Evolutionary conservation across 2,797 vertebrate species (phyloP).

Genomic region (Pipistrellus kuhlii): DNA sequence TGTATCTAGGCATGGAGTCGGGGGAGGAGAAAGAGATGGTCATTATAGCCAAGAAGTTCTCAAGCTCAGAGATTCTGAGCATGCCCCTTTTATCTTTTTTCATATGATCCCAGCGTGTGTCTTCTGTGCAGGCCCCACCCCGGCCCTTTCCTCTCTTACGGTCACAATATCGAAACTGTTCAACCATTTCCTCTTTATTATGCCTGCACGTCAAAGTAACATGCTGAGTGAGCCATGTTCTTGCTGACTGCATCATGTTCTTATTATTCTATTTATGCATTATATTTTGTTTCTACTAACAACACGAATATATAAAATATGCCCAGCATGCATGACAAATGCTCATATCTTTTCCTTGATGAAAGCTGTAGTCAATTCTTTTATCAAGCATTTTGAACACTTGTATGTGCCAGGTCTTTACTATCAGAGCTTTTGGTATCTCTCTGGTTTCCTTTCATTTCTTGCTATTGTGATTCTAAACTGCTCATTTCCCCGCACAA

Average conservation of each 20-base stretch:
- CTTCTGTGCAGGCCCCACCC: conserved; percentile 3
- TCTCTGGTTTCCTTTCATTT: conserved; percentile 3
- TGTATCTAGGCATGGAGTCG: background rate
- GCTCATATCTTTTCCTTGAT: background rate
- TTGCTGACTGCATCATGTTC: conserved; percentile 60
- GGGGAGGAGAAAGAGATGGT: background rate
- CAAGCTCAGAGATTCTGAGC: background rate
- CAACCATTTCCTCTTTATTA: conserved; percentile 55
- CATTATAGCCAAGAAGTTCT: conserved; percentile 2
- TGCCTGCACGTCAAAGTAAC: background rate
- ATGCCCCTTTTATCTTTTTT: background rate
- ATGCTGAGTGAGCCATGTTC: conserved; percentile 66
- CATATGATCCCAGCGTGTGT: background rate
- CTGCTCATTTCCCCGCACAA: background rate
- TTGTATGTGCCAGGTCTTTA: background rate
- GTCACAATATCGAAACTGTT: background rate
- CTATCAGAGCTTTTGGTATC: background rate
- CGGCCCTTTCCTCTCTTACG: conserved; percentile 9
- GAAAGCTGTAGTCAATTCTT: background rate
- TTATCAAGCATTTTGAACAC: background rate
- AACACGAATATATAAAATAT: background rate
- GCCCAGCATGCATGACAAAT: background rate
- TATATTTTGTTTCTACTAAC: conserved; percentile 47
- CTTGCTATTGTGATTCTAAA: background rate
- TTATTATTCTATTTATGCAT: conserved; percentile 39